Conservation (phyloP, 1,140 invertebrate genomes). For the Branchinecta lynchi region DNA sequence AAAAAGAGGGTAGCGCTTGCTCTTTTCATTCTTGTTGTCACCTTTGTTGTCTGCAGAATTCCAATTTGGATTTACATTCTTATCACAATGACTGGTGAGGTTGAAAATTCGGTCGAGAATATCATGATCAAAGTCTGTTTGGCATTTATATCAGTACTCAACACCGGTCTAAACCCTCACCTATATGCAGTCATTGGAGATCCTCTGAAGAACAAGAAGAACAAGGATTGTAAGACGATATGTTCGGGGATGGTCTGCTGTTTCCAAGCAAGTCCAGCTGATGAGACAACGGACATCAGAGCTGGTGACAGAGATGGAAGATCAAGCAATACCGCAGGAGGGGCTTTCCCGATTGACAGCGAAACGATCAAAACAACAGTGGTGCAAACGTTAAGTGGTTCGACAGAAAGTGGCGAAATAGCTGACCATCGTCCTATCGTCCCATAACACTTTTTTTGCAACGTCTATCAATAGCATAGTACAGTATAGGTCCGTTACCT, state of each 20-base stretch:
- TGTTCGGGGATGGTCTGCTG: neutral
- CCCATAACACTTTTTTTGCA: no score
- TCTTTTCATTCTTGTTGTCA: neutral
- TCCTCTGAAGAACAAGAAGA: constrained; percentile 15
- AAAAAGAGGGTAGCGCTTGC: constrained; percentile 17
- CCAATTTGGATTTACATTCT: constrained; percentile 4
- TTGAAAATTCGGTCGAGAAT: constrained; percentile 5
- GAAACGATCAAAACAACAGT: neutral
- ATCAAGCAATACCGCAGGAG: neutral
- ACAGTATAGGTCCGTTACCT: no score
- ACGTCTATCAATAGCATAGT: no score
- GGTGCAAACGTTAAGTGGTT: neutral
- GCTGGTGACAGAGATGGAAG: neutral
- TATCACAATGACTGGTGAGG: constrained; percentile 13
- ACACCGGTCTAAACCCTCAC: constrained; percentile 20
- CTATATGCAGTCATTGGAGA: constrained; percentile 20
- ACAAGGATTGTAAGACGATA: neutral
- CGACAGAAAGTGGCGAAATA: neutral
- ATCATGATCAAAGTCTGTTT: constrained; percentile 16
- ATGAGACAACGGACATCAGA: neutral
- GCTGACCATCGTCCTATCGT: no score
- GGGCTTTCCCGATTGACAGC: neutral
- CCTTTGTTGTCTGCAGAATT: neutral
- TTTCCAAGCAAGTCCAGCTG: neutral
- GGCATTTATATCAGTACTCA: constrained; percentile 18